Conservation (phyloP, 2,888 invertebrate genomes). For the Bellardia pandia region DNA sequence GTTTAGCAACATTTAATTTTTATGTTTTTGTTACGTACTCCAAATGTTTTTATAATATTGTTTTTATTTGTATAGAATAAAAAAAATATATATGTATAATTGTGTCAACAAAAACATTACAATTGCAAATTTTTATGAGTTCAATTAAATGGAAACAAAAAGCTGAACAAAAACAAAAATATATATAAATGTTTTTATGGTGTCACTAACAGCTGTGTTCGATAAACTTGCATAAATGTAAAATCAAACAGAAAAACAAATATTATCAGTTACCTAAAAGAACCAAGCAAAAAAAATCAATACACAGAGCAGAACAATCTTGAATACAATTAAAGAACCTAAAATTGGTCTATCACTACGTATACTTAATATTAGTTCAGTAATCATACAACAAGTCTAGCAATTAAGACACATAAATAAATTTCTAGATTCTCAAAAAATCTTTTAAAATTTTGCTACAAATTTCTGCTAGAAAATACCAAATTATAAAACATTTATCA, state of each 20-base stretch:
- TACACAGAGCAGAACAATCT: too few relatives aligned
- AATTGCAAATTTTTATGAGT: conserved; percentile 66
- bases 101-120: conserved; percentile 62
- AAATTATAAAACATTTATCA: too few relatives aligned
- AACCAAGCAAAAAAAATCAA: too few relatives aligned
- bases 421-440: too few relatives aligned
- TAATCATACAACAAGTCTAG: too few relatives aligned
- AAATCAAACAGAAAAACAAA: conserved; percentile 2
- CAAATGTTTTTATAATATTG: background rate
- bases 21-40: background rate
- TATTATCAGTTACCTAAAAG: too few relatives aligned
- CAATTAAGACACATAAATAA: too few relatives aligned
- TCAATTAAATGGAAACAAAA: conserved; percentile 58
- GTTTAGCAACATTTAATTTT: conserved; percentile 37
- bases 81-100: conserved; percentile 30
- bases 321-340: too few relatives aligned
- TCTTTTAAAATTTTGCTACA: too few relatives aligned
- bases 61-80: conserved; percentile 1
- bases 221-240: conserved; percentile 37
- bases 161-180: background rate
- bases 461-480: too few relatives aligned
- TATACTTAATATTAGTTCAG: too few relatives aligned
- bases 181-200: conserved; percentile 47
- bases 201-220: conserved; percentile 61
- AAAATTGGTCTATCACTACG: too few relatives aligned